phyloP scores from a whole-genome alignment of 1,140 invertebrate genomes.

The Drosophila seguyi region DNA sequence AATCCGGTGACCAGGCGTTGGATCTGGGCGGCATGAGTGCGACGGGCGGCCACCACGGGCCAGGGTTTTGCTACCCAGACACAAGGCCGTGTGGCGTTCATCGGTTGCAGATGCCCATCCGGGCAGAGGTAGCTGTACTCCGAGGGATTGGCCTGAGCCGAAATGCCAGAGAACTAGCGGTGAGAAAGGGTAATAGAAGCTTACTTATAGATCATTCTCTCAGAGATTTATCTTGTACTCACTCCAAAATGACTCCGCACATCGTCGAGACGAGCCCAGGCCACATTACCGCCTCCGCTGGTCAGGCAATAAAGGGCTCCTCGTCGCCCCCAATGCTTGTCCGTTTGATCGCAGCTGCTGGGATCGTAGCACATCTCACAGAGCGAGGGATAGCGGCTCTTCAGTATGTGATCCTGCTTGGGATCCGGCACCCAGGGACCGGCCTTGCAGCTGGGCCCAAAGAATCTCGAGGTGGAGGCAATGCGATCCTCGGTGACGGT shows the following conservation, averaged over 20 bases:
- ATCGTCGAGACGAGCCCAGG: constrained; percentile 91
- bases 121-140: constrained; percentile 92
- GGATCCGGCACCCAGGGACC: constrained; percentile 92
- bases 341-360: constrained; percentile 87
- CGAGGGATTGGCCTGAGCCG: constrained; percentile 83
- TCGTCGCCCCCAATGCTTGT: constrained; percentile 92
- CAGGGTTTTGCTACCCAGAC: constrained; percentile 92
- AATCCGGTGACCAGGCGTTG: constrained; percentile 86
- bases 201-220: neutral
- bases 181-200: neutral
- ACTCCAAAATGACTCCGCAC: constrained; percentile 89
- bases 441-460: constrained; percentile 91
- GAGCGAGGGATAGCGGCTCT: constrained; percentile 89
- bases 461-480: constrained; percentile 89
- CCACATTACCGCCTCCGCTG: constrained; percentile 91
- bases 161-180: constrained; percentile 71
- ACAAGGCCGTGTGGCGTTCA: constrained; percentile 88
- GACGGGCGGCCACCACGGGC: constrained; percentile 88
- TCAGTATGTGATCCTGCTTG: constrained; percentile 88
- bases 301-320: constrained; percentile 92
- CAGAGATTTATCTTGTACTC: constrained; percentile 31
- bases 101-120: constrained; percentile 89
- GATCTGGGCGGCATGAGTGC: constrained; percentile 87
- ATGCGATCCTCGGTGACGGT: constrained; percentile 91
- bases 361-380: constrained; percentile 90